phyloP scores from a whole-genome alignment of 2,888 invertebrate genomes.

The Hoplodrina ambigua region DNA sequence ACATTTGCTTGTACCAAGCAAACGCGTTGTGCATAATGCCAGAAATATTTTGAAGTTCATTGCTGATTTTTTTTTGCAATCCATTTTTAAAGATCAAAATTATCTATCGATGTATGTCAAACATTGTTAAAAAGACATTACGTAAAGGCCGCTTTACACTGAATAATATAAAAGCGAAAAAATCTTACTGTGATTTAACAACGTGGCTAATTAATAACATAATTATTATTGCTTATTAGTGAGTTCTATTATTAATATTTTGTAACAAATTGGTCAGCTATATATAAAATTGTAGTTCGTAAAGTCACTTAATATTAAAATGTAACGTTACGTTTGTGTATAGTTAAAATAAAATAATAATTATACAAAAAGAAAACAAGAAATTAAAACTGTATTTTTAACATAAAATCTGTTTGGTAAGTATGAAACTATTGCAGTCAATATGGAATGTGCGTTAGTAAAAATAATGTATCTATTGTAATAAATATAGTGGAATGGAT shows the following conservation, averaged over 20 bases:
- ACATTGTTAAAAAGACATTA: background rate
- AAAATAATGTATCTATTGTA: constrained; percentile 68
- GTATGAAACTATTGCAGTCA: constrained; percentile 84
- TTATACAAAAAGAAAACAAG: constrained; percentile 58
- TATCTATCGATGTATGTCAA: background rate
- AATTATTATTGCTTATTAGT: constrained; percentile 60
- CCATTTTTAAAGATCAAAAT: background rate
- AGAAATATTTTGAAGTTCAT: constrained; percentile 1
- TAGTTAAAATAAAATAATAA: constrained; percentile 62
- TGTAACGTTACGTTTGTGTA: constrained; percentile 54
- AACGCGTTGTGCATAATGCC: background rate
- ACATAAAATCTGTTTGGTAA: constrained; percentile 67
- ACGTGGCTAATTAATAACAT: constrained; percentile 52
- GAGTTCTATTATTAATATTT: constrained; percentile 55
- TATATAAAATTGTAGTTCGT: constrained; percentile 39
- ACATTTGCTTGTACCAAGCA: constrained; percentile 42
- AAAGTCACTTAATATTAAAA: constrained; percentile 47
- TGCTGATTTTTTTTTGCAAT: background rate
- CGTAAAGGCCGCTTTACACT: background rate
- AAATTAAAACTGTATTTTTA: constrained; percentile 55
- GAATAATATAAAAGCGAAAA: constrained; percentile 23
- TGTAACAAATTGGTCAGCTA: constrained; percentile 64
- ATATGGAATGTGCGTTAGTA: constrained; percentile 81
- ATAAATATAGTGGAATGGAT: constrained; percentile 77
- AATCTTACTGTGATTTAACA: constrained; percentile 48